These are phyloP conservation scores for Acronicta psi DNA, from an alignment of 2,888 invertebrate species.

Conservation along the genomic window DNA sequence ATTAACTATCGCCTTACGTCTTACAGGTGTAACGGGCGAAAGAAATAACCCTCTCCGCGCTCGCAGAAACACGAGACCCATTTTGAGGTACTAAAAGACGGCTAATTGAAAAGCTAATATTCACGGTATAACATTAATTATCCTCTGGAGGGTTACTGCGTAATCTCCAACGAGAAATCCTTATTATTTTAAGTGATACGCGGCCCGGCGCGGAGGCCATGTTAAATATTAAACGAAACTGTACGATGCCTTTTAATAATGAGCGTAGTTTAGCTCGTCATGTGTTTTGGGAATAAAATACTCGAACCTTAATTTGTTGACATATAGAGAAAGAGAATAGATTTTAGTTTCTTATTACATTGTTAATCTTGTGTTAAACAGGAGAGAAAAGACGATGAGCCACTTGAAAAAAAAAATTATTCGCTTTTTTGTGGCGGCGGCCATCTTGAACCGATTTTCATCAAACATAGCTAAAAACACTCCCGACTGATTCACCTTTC, in stretches of 20 bases:
- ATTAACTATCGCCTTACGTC: slow-evolving; percentile 82
- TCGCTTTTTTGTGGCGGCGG: too few relatives aligned
- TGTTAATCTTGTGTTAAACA: slow-evolving; percentile 9
- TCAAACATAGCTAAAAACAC: too few relatives aligned
- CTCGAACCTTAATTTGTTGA: slow-evolving; percentile 33
- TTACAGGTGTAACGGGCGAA: slow-evolving; percentile 64
- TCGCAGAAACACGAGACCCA: slow-evolving; percentile 74
- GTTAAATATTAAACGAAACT: slow-evolving; percentile 71
- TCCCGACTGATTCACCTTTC: too few relatives aligned
- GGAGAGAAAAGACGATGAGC: too few relatives aligned
- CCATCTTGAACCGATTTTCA: too few relatives aligned
- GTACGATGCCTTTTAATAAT: slow-evolving; percentile 58
- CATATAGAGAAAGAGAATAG: slow-evolving; percentile 31
- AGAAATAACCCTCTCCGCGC: slow-evolving; percentile 68
- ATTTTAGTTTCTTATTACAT: slow-evolving; percentile 17
- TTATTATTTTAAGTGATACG: slow-evolving; percentile 82
- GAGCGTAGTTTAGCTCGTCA: slow-evolving; percentile 42
- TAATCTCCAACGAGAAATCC: slow-evolving; percentile 79
- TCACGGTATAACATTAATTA: slow-evolving; percentile 86
- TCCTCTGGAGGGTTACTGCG: slow-evolving; percentile 77
- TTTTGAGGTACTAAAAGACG: slow-evolving; percentile 83
- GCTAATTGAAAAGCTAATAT: slow-evolving; percentile 88
- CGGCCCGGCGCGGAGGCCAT: slow-evolving; percentile 58
- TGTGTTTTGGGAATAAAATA: slow-evolving; percentile 54
- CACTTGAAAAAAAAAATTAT: too few relatives aligned